Conservation (phyloP, 2,888 invertebrate genomes). For the Meganola albula region DNA sequence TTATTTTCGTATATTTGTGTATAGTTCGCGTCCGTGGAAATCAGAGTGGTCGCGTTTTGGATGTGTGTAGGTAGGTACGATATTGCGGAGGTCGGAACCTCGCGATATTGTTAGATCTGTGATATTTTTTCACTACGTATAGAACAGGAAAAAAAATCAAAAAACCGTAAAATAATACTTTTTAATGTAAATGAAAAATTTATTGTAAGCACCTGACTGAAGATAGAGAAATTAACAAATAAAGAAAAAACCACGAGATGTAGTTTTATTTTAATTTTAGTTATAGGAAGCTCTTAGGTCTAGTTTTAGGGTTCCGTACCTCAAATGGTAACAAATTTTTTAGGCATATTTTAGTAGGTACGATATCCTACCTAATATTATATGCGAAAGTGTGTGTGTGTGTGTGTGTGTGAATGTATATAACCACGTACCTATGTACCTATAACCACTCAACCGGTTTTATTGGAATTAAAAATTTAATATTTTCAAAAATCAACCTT, state of each 20-base stretch:
- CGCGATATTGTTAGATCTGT: constrained; percentile 51
- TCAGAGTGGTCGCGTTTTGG: constrained; percentile 60
- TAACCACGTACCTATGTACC: too few species aligned
- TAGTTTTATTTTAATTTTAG: too few species aligned
- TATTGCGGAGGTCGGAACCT: constrained; percentile 36
- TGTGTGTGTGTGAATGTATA: too few species aligned
- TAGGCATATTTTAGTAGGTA: too few species aligned
- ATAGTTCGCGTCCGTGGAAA: constrained; percentile 54
- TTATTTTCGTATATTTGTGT: constrained; percentile 66
- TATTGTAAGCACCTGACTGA: constrained; percentile 52
- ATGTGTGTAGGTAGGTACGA: constrained; percentile 37
- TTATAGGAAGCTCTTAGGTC: too few species aligned
- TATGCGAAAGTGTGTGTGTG: too few species aligned
- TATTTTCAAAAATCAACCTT: too few species aligned
- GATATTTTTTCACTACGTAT: constrained; percentile 48
- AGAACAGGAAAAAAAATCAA: constrained; percentile 42
- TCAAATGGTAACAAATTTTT: too few species aligned
- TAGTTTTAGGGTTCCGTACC: too few species aligned
- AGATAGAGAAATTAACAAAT: constrained; percentile 65
- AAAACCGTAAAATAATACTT: constrained; percentile 62
- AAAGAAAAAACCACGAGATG: constrained; percentile 53
- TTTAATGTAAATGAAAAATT: constrained; percentile 59
- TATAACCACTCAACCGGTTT: too few species aligned
- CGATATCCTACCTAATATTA: too few species aligned
- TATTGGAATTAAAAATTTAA: too few species aligned